Base-by-base conservation (phyloP, 2,113 vertebrate species). In the Atherinomorus stipes region DNA sequence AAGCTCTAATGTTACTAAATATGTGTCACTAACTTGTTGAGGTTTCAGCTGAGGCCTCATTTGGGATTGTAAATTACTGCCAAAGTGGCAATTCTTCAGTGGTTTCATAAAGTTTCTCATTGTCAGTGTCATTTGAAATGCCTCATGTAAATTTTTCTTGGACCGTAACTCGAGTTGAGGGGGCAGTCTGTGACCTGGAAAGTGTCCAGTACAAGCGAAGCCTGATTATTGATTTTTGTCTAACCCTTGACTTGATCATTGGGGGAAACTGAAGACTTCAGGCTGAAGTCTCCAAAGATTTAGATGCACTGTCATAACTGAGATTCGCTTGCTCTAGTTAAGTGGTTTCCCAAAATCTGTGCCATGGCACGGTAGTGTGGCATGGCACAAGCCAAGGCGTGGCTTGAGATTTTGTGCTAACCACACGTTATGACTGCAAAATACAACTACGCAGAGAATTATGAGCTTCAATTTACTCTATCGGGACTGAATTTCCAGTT, bases 1-100 rank as follows among this genome's bases (percentile, higher is more conserved):
- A 89, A 89, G 65, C 52, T 77, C 74, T 81, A 64, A 3, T 11
- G 69, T 81, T 74, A 82, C 72, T 73, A 45, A 80, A 67, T 72
- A 37, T 56, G 23, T 85, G 81, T 74, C 51, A 73, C 66, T 54
- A 79, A 64, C 64, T 59, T 83, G 67, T 76, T 77, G 69, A 67
- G 70, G 67, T 80, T 82, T 87, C 28, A 66, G 69, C 76, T 58
- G 42, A 78, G 64, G 71, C 53, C 52, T 79, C 63, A 63, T 69
- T 88, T 67, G 34, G 45, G 74, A 58, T 19, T 47, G 52, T 70
- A 64, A 85, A 72, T 67, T 56, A 21, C 66, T 60, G 53, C 63
- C 37, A 16, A 22, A 78, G 58, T 42, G 62, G 66, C 57, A 52
- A 23, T 59, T 59, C 58, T n/a, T 64, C 50, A 57, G 28, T n/a